Conservation (phyloP, 2,797 vertebrate species). For the Phrynocephalus guinanensis region DNA sequence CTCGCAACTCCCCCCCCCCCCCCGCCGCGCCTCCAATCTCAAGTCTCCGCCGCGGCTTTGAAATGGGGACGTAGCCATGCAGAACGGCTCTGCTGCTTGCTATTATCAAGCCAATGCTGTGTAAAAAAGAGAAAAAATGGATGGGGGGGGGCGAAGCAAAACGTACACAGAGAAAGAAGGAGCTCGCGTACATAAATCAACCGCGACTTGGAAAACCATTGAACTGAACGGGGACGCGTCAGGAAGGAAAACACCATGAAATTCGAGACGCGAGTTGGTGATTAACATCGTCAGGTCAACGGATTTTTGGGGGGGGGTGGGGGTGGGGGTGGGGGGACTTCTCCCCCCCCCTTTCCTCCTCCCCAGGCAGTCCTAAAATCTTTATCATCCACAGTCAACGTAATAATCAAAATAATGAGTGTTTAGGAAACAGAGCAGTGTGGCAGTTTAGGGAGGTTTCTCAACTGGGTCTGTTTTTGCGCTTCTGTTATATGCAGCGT, state of each 20-base stretch:
- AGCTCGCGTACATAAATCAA: too few species aligned
- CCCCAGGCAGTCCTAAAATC: background rate
- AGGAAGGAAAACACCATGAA: background rate
- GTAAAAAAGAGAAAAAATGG: constrained; percentile 1
- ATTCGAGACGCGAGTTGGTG: too few species aligned
- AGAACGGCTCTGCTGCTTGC: constrained; percentile 37
- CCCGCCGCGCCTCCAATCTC: background rate
- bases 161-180: background rate
- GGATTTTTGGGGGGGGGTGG: background rate
- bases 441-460: too few species aligned
- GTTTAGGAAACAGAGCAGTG: background rate
- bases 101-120: constrained; percentile 33
- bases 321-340: too few species aligned
- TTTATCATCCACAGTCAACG: background rate
- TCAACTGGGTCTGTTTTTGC: background rate
- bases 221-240: too few species aligned
- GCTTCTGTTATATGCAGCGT: too few species aligned
- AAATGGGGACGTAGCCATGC: constrained; percentile 44
- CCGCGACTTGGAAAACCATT: background rate
- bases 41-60: constrained; percentile 49
- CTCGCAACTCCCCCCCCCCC: constrained; percentile 17
- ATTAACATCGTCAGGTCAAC: background rate
- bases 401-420: background rate
- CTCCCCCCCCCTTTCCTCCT: background rate
- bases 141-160: too few species aligned